phyloP scores from a whole-genome alignment of 2,113 vertebrate species.

The Indicator maculatus region DNA sequence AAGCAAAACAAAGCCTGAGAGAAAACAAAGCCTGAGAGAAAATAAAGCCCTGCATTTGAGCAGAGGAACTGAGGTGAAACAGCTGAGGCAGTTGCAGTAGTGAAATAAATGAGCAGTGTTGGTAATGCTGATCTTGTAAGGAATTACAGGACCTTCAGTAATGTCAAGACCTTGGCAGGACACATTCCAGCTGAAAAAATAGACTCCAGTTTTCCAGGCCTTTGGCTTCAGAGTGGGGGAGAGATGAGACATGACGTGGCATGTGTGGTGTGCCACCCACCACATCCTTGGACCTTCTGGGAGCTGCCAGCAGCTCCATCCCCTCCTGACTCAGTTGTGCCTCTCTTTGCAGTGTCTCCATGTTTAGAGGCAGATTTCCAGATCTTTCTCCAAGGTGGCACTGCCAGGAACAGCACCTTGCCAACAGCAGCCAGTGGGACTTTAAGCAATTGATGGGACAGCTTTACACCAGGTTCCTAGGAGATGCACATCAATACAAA shows the following conservation, averaged over 20 bases:
- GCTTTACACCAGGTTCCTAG: background rate
- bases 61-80: background rate
- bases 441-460: accelerated
- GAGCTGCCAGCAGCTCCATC: accelerated
- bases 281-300: accelerated
- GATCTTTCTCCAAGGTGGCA: background rate
- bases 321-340: accelerated
- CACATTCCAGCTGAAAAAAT: background rate
- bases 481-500: background rate
- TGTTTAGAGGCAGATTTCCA: too few relatives aligned
- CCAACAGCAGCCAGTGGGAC: background rate
- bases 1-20: background rate
- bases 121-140: background rate
- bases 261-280: background rate
- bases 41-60: background rate
- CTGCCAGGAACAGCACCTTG: background rate
- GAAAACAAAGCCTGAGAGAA: too few relatives aligned
- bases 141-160: background rate
- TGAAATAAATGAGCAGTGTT: background rate
- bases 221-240: background rate
- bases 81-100: background rate
- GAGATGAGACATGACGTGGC: accelerated
- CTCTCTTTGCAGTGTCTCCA: accelerated
- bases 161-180: background rate
- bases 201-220: background rate